A percentile compares a stretch with the other conserved stretches of the same genome.
Evolutionary conservation across 1,140 invertebrate species (phyloP).

Genomic region (Varroa destructor): DNA sequence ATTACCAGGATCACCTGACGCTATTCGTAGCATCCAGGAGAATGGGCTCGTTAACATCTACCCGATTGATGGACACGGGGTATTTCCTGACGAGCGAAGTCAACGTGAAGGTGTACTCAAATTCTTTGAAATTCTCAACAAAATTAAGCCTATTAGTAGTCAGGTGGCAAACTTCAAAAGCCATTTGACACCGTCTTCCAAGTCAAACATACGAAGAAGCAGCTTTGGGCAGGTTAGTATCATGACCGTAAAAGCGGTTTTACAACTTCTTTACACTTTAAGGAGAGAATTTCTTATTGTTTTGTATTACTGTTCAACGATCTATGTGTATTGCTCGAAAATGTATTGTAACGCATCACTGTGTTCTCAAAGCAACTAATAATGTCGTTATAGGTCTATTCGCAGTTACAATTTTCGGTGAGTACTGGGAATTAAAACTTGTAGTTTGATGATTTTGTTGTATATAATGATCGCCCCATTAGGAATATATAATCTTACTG

Average conservation of each 20-base stretch:
- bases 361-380: not conserved
- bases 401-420: conserved; percentile 17
- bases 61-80: not conserved
- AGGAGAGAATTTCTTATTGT: too few relatives aligned
- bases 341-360: too few relatives aligned
- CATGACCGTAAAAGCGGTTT: too few relatives aligned
- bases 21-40: conserved; percentile 29
- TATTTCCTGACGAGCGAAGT: conserved; percentile 52
- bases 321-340: too few relatives aligned
- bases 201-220: conserved; percentile 34
- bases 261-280: too few relatives aligned
- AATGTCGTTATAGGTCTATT: conserved; percentile 16
- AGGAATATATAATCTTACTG: too few relatives aligned
- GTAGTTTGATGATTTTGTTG: not conserved
- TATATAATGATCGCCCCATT: too few relatives aligned
- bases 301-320: too few relatives aligned
- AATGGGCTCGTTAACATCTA: conserved; percentile 11
- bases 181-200: conserved; percentile 32
- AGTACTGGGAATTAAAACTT: not conserved
- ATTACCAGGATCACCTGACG: conserved; percentile 47
- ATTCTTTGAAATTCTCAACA: conserved; percentile 77
- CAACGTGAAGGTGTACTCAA: conserved; percentile 59
- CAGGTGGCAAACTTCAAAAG: conserved; percentile 31
- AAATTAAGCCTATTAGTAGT: conserved; percentile 58
- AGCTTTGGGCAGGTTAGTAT: conserved; percentile 30